phyloP scores from a whole-genome alignment of 2,113 vertebrate genomes.

The Accipiter virgatus region DNA sequence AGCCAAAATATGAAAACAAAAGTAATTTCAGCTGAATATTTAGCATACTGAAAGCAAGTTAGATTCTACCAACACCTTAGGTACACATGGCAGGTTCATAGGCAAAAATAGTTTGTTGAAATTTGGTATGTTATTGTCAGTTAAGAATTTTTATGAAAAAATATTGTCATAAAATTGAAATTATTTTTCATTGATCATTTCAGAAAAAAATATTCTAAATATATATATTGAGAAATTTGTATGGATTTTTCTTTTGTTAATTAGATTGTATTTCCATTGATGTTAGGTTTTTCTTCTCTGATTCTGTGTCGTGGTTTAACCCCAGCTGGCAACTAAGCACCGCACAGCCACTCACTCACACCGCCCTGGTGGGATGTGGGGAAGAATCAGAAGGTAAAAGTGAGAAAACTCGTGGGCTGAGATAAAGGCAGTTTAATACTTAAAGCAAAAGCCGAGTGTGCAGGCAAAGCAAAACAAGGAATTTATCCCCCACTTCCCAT shows the following conservation, averaged over 20 bases:
- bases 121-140: background rate
- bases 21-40: background rate
- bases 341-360: background rate
- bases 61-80: background rate
- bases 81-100: background rate
- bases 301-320: background rate
- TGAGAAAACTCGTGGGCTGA: background rate
- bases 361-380: fast-evolving
- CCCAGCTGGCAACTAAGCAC: fast-evolving
- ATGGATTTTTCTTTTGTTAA: background rate
- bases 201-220: background rate
- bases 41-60: background rate
- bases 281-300: background rate
- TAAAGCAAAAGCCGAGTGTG: background rate
- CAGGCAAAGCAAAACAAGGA: background rate
- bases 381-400: background rate
- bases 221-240: background rate
- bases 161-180: background rate
- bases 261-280: background rate
- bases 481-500: background rate
- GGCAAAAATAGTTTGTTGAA: background rate
- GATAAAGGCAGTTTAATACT: background rate
- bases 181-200: background rate
- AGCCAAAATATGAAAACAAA: background rate
- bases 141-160: background rate